phyloP scores from a whole-genome alignment of 2,113 vertebrate genomes.

The Diphyllodes magnificus region DNA sequence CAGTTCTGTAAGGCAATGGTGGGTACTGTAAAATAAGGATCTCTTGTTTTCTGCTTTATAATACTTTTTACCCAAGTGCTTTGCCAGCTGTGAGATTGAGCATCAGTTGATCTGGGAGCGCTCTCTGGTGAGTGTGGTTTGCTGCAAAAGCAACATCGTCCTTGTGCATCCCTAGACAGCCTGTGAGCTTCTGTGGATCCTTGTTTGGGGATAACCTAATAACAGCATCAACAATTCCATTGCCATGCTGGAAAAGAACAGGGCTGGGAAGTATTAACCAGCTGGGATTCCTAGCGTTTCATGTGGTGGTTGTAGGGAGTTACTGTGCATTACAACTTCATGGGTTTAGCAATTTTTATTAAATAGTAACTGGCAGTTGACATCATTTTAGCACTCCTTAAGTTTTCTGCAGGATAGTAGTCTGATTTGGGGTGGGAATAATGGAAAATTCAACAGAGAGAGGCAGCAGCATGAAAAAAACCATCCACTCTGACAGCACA shows the following conservation, averaged over 20 bases:
- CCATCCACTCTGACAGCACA: neutral
- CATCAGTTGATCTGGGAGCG: slow-evolving; percentile 57
- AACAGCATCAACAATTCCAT: neutral
- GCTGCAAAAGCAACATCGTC: slow-evolving; percentile 41
- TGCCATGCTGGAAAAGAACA: neutral
- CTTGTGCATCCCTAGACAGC: slow-evolving; percentile 6
- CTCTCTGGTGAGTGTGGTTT: slow-evolving; percentile 72
- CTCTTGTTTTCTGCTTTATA: slow-evolving; percentile 9
- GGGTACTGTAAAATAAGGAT: neutral
- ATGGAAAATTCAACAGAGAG: neutral
- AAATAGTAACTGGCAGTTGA: neutral
- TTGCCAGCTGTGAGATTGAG: slow-evolving; percentile 56
- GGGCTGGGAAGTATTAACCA: neutral
- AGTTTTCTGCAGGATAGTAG: neutral
- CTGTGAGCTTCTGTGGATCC: slow-evolving; percentile 7
- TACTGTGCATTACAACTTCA: neutral
- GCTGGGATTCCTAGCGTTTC: neutral
- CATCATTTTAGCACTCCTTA: neutral
- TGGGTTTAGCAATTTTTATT: neutral
- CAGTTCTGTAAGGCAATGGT: neutral
- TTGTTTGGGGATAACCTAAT: slow-evolving; percentile 77
- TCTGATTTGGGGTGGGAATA: neutral
- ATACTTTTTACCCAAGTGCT: slow-evolving; percentile 45
- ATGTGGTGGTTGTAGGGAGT: neutral
- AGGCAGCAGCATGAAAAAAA: neutral